Conservation (phyloP, 2,888 invertebrate genomes). For the Caenorhabditis sp. region DNA sequence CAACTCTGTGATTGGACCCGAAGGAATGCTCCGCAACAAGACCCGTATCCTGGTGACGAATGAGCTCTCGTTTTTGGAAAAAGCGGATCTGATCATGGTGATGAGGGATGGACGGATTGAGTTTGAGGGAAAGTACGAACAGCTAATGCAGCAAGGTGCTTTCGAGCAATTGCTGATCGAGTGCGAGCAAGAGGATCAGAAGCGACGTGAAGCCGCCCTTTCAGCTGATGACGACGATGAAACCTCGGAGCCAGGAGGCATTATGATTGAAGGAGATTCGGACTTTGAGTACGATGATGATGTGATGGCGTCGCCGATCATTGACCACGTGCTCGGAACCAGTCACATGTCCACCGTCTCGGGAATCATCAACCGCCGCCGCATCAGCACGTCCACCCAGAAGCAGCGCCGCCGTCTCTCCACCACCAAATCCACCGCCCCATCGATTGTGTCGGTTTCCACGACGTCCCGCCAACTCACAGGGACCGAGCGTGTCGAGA, state of each 20-base stretch:
- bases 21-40: slow-evolving; percentile 80
- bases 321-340: slow-evolving; percentile 73
- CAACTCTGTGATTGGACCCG: slow-evolving; percentile 76
- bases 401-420: slow-evolving; percentile 62
- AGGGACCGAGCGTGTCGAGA: slow-evolving; percentile 74
- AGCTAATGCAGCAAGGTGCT: slow-evolving; percentile 74
- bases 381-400: slow-evolving; percentile 54
- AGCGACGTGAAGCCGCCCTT: slow-evolving; percentile 54
- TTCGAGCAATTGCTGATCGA: slow-evolving; percentile 73
- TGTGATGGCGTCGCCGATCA: slow-evolving; percentile 61
- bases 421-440: slow-evolving; percentile 47
- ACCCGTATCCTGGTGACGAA: slow-evolving; percentile 95
- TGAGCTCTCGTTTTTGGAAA: slow-evolving; percentile 91
- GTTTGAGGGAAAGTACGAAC: slow-evolving; percentile 73
- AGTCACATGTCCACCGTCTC: slow-evolving; percentile 78
- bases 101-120: slow-evolving; percentile 83
- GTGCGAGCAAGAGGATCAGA: slow-evolving; percentile 69
- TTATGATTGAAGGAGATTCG: slow-evolving; percentile 60
- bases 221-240: slow-evolving; percentile 61
- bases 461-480: slow-evolving; percentile 67
- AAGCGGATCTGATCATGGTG: slow-evolving; percentile 92
- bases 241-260: slow-evolving; percentile 62
- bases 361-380: slow-evolving; percentile 68
- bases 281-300: slow-evolving; percentile 72
- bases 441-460: slow-evolving; percentile 42